These are phyloP conservation scores for Leucosticte australis DNA, from an alignment of 2,113 vertebrate genomes.

Conservation along the genomic window DNA sequence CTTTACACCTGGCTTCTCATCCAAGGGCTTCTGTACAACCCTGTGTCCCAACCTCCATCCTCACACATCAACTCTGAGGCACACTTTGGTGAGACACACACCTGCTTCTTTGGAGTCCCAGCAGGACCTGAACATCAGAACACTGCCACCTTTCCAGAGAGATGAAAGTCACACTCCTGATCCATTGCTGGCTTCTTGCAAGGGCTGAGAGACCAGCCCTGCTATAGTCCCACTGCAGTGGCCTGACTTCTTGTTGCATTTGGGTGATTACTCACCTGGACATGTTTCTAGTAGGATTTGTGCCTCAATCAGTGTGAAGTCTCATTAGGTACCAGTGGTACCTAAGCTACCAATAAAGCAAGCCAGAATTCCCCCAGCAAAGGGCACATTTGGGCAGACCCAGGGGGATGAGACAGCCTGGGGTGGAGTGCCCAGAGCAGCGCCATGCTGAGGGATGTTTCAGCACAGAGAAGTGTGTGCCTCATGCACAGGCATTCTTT, in stretches of 20 bases:
- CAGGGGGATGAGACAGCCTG: not conserved
- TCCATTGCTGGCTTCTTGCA: not conserved
- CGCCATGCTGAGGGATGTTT: not conserved
- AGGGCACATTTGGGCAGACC: not conserved
- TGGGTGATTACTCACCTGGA: not conserved
- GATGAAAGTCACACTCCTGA: not conserved
- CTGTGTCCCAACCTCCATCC: not conserved
- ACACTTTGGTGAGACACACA: not conserved
- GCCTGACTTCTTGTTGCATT: not conserved
- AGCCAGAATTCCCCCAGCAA: not conserved
- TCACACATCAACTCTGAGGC: not conserved
- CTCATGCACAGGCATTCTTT: conserved; percentile 28
- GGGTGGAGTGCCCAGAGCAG: not conserved
- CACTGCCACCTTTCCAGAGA: not conserved
- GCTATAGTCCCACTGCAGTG: not conserved
- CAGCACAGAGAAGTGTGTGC: not conserved
- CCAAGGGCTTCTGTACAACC: not conserved
- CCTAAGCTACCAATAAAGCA: not conserved
- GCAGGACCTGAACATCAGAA: not conserved
- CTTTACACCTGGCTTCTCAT: not conserved
- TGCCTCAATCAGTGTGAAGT: not conserved
- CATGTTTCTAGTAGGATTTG: not conserved
- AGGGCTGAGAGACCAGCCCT: not conserved
- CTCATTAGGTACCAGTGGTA: not conserved
- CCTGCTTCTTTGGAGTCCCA: not conserved